Base-by-base conservation (phyloP, 2,113 vertebrate species). In the Hyperoodon ampullatus region DNA sequence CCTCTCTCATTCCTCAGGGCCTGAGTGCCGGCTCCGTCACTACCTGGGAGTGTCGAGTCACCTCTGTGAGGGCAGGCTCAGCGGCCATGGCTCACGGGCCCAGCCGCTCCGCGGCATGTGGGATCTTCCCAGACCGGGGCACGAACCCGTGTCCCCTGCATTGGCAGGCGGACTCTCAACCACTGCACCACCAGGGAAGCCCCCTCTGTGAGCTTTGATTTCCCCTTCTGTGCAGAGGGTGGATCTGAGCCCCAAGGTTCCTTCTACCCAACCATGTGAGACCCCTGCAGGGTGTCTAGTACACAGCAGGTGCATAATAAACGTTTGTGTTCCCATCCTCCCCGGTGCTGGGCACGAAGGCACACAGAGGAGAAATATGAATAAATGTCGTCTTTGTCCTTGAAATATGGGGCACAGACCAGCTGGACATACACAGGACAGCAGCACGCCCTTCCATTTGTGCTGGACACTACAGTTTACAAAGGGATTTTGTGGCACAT, bases 401-500 rank as follows among this genome's bases (percentile, higher is more conserved):
- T 1, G 4, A 7, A 42, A n/a, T 13, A 53, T 5, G 16, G 66
- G 50, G 30, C 28, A 0, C 78, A 23, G 82, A 66, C 2, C 3
- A 24, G 65, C 77, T 58, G 33, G 28, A 5, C 47, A 5, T 2
- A 2, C 4, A 0, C 50, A 44, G 68, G 63, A 90, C 1, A 24
- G 68, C 21, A 44, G 35, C 66, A 14, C 1, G 0, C 4, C 6
- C 1, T 35, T 47, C 11, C 26, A 2, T 28, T 1, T 14, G 33
- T 23, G 28, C 66, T 2, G 1, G 47, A 5, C 0, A 0, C 24
- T 13, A 30, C 28, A 0, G 2, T 11, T 50, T 5, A 26, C 39
- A 19, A 26, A 81, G 24, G 55, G 28, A 47, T 82, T 66, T 39
- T 19, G n/a, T 9, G 72, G 47, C 42, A 18, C 19, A 4, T 18